Conservation (phyloP, 2,113 vertebrate species). For the Neotragus moschatus region DNA sequence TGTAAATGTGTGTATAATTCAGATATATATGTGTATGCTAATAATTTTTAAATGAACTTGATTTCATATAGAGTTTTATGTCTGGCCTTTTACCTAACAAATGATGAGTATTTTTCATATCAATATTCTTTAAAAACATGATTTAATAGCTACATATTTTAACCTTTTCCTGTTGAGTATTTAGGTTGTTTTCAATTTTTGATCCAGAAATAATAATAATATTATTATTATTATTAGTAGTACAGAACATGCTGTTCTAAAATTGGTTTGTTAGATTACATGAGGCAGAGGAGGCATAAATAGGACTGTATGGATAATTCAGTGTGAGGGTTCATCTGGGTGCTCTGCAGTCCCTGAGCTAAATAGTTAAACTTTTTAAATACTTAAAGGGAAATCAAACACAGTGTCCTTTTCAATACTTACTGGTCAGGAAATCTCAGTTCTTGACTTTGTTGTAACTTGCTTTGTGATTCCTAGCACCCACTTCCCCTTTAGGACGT, state of each 20-base stretch:
- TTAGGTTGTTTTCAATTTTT: not conserved
- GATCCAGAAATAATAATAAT: not conserved
- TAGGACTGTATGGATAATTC: not conserved
- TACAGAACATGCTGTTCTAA: not conserved
- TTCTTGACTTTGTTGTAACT: not conserved
- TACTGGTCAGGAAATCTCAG: not conserved
- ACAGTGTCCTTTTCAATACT: not conserved
- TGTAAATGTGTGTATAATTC: not conserved
- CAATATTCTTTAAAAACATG: constrained; percentile 1
- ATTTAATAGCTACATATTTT: not conserved
- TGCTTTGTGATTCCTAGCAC: not conserved
- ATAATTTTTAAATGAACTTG: constrained; percentile 11
- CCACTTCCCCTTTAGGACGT: not conserved
- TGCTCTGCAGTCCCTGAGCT: not conserved
- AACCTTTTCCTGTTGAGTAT: not conserved
- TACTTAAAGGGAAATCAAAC: not conserved
- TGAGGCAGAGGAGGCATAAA: not conserved
- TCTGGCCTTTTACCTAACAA: not conserved
- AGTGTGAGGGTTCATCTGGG: too few species aligned
- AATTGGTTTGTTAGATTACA: not conserved
- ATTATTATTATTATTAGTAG: not conserved
- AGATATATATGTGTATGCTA: not conserved
- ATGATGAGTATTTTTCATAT: not conserved
- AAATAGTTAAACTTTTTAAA: not conserved
- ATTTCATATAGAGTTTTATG: not conserved